These are phyloP conservation scores for Sitta carolinensis DNA, from an alignment of 2,797 vertebrate genomes.

Conservation along the genomic window DNA sequence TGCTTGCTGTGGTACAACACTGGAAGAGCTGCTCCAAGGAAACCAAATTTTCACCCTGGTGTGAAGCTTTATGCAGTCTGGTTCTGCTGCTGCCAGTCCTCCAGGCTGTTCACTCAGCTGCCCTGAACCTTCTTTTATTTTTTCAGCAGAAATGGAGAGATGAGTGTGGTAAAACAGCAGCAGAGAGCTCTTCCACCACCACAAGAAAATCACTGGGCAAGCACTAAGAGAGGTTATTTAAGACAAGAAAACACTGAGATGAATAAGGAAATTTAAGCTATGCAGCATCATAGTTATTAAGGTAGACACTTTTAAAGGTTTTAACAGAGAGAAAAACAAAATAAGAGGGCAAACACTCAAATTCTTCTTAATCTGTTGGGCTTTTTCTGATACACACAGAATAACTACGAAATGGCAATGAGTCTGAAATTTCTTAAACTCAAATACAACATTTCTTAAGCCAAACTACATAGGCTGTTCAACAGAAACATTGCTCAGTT, in stretches of 20 bases:
- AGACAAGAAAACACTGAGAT: neutral
- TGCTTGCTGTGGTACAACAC: neutral
- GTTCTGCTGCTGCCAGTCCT: neutral
- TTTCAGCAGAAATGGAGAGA: neutral
- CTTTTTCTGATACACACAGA: neutral
- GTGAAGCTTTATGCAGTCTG: neutral
- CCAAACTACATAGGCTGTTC: neutral
- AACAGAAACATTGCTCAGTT: neutral
- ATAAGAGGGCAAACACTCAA: neutral
- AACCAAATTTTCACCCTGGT: fast-evolving
- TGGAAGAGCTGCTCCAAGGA: neutral
- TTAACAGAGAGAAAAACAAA: neutral
- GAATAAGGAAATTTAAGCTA: neutral
- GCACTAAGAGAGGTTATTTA: neutral
- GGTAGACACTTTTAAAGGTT: neutral
- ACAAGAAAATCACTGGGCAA: neutral
- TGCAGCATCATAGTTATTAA: neutral
- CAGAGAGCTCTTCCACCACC: neutral
- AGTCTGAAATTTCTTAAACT: neutral
- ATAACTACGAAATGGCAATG: neutral
- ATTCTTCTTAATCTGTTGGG: neutral
- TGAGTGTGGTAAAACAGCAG: neutral
- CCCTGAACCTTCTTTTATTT: neutral
- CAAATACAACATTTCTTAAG: neutral
- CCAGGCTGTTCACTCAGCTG: neutral